Evolutionary conservation across 2,888 invertebrate genomes (phyloP).

Genomic region (Aspidapion aeneum): DNA sequence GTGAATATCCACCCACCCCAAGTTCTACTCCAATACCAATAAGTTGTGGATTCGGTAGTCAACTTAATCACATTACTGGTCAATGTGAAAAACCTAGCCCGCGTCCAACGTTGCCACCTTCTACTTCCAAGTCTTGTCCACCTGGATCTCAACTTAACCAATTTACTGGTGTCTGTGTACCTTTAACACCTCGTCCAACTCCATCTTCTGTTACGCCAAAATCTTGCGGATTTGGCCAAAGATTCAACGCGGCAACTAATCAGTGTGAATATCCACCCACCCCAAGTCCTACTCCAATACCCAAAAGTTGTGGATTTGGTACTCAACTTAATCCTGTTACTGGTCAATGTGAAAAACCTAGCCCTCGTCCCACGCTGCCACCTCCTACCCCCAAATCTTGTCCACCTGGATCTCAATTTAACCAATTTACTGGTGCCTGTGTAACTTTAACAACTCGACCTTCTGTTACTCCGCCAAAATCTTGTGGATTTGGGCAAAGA

Average conservation of each 20-base stretch:
- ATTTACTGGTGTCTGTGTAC: not conserved
- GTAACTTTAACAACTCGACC: constrained; percentile 1
- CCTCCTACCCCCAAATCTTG: not conserved
- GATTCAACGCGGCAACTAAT: constrained; percentile 6
- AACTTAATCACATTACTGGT: constrained; percentile 11
- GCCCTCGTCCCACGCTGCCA: not conserved
- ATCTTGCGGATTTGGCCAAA: constrained; percentile 2
- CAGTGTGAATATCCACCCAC: constrained; percentile 10
- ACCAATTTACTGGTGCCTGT: not conserved
- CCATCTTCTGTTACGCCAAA: too few species aligned
- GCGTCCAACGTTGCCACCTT: not conserved
- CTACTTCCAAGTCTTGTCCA: not conserved
- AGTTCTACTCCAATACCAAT: not conserved
- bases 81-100: constrained; percentile 15
- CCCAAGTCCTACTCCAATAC: not conserved
- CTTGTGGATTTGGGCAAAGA: constrained; percentile 32
- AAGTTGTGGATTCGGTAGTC: constrained; percentile 13
- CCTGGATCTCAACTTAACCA: not conserved
- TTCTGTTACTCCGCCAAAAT: constrained; percentile 30
- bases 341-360: constrained; percentile 6
- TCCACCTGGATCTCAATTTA: not conserved
- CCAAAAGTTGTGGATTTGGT: constrained; percentile 31
- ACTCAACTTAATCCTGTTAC: constrained; percentile 5
- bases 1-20: constrained; percentile 6
- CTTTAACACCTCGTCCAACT: not conserved